Evolutionary conservation across 2,888 invertebrate species (phyloP).

Genomic region (Leptinotarsa haldemani): DNA sequence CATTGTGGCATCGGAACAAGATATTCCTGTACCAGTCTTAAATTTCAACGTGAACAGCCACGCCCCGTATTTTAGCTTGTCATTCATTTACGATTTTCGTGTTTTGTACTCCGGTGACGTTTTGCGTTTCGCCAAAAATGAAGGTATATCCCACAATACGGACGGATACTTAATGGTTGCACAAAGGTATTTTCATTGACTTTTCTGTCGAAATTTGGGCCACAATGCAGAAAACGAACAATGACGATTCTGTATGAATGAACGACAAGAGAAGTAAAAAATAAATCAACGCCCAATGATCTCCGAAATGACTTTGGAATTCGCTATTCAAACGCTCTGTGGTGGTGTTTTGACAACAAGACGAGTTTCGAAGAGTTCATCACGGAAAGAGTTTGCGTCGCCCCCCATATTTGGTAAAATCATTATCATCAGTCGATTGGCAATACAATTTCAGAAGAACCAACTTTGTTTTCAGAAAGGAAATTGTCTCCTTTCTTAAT

Average conservation of each 20-base stretch:
- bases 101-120: slow-evolving; percentile 60
- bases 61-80: slow-evolving; percentile 63
- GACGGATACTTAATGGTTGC: slow-evolving; percentile 30
- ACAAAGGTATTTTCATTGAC: slow-evolving; percentile 40
- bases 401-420: neutral
- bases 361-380: neutral
- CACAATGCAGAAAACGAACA: slow-evolving; percentile 22
- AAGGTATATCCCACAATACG: slow-evolving; percentile 26
- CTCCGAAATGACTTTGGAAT: neutral
- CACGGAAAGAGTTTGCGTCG: too few species aligned
- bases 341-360: neutral
- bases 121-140: slow-evolving; percentile 42
- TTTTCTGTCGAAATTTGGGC: slow-evolving; percentile 28
- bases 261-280: slow-evolving; percentile 10
- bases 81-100: slow-evolving; percentile 60
- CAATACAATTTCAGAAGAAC: too few species aligned
- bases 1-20: slow-evolving; percentile 63
- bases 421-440: neutral
- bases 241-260: slow-evolving; percentile 23
- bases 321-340: neutral
- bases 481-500: too few species aligned
- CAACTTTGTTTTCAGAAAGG: too few species aligned
- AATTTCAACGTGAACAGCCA: slow-evolving; percentile 63
- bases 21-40: slow-evolving; percentile 64
- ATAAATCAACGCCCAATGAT: slow-evolving; percentile 22